Evolutionary conservation across 1,140 invertebrate species (phyloP).

Genomic region (Drosophila sp.): DNA sequence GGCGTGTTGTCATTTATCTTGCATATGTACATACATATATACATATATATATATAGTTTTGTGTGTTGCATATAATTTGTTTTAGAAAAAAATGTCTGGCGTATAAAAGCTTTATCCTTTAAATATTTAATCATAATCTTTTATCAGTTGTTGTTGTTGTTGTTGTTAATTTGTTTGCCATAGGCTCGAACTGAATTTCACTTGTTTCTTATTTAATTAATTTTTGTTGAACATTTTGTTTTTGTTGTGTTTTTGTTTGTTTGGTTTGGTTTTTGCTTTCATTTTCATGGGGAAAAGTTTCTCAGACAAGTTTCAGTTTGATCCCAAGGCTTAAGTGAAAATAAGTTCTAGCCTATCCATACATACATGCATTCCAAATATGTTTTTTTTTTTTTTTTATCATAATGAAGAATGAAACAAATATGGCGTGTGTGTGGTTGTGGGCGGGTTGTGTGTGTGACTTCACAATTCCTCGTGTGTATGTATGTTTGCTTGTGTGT

Average conservation of each 20-base stretch:
- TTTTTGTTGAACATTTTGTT: neutral
- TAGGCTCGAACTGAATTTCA: slow-evolving; percentile 11
- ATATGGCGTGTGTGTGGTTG: slow-evolving; percentile 12
- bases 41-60: slow-evolving; percentile 45
- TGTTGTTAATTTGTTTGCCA: slow-evolving; percentile 45
- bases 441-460: slow-evolving; percentile 13
- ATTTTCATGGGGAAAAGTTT: slow-evolving; percentile 1
- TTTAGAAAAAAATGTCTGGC: slow-evolving; percentile 77
- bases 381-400: neutral
- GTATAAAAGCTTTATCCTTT: slow-evolving; percentile 69
- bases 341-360: slow-evolving; percentile 3
- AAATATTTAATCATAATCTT: slow-evolving; percentile 34
- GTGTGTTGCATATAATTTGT: slow-evolving; percentile 25
- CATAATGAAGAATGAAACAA: neutral
- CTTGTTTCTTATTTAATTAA: neutral
- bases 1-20: slow-evolving; percentile 38
- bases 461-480: slow-evolving; percentile 24
- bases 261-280: neutral
- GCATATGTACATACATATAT: slow-evolving; percentile 16
- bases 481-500: slow-evolving; percentile 25
- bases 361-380: neutral
- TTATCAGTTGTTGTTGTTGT: slow-evolving; percentile 37
- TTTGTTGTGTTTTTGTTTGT: neutral
- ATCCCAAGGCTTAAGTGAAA: slow-evolving; percentile 13
- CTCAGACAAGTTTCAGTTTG: slow-evolving; percentile 12